Percentiles rank a stretch among this genome's conserved stretches.
Evolutionary conservation across 2,888 invertebrate species (phyloP).

Genomic region (Caenorhabditis wallacei): DNA sequence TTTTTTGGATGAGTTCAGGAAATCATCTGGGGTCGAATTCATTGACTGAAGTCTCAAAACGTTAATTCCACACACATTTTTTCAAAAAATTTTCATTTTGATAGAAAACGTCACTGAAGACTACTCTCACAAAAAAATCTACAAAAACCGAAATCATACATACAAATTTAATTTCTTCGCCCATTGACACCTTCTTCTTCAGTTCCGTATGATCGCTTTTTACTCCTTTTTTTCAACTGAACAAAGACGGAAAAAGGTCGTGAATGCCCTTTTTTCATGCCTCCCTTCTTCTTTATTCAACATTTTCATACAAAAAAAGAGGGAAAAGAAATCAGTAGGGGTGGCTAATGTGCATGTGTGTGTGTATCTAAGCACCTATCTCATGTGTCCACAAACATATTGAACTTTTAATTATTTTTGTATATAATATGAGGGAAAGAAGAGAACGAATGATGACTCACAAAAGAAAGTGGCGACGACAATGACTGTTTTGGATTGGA

Average conservation of each 20-base stretch:
- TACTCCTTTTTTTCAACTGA: neutral
- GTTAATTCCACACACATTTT: no score
- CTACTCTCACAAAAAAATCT: neutral
- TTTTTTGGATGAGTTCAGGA: neutral
- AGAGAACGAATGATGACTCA: conserved; percentile 26
- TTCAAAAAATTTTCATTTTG: no score
- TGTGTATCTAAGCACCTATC: neutral
- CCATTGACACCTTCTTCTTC: conserved; percentile 21
- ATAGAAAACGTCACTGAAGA: no score
- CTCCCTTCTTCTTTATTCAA: neutral
- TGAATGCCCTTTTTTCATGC: conserved; percentile 25
- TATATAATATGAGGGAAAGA: conserved; percentile 1
- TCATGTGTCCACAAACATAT: conserved; percentile 30
- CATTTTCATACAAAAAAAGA: conserved; percentile 30
- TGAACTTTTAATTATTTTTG: conserved; percentile 64
- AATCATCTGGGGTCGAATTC: neutral
- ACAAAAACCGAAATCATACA: neutral
- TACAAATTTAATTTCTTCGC: neutral
- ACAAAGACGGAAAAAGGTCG: conserved; percentile 34
- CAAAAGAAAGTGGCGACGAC: conserved; percentile 35
- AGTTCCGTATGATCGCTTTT: conserved; percentile 34
- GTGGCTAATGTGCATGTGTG: conserved; percentile 29
- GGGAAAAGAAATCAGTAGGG: conserved; percentile 10
- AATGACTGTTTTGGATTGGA: conserved; percentile 10
- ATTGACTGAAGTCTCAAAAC: no score